These are phyloP conservation scores for Cygnus atratus DNA, from an alignment of 2,113 vertebrate genomes.

Conservation along the genomic window DNA sequence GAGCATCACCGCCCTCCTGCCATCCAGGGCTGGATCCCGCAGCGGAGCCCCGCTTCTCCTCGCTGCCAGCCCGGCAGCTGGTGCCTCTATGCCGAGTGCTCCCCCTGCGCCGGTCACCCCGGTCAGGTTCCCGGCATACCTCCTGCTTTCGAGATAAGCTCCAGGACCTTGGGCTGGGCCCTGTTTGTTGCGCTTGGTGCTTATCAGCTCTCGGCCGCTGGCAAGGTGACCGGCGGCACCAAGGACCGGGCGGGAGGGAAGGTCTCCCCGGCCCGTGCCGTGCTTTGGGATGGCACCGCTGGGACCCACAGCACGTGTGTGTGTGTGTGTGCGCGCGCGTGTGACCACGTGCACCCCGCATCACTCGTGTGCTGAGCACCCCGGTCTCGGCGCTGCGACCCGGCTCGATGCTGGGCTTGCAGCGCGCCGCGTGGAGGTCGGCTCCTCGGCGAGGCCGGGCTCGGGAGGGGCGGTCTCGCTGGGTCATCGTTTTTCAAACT, in stretches of 20 bases:
- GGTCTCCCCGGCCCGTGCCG: rapidly evolving
- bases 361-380: rapidly evolving
- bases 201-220: background rate
- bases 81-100: rapidly evolving
- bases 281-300: background rate
- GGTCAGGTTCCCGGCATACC: background rate
- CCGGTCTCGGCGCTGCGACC: rapidly evolving
- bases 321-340: too few relatives aligned
- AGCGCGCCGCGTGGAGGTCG: rapidly evolving
- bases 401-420: background rate
- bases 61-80: background rate
- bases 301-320: rapidly evolving
- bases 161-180: conserved; percentile 20
- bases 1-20: background rate
- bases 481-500: conserved; percentile 64
- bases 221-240: background rate
- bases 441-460: background rate
- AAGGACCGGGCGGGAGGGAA: background rate
- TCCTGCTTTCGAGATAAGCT: background rate
- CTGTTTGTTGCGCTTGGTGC: conserved; percentile 1
- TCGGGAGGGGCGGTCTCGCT: background rate
- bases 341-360: background rate
- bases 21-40: background rate
- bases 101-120: background rate
- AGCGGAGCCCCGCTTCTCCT: background rate